Percentiles rank a stretch among this genome's conserved stretches.
phyloP scores from a whole-genome alignment of 2,797 vertebrate species.

The Echeneis naucrates region DNA sequence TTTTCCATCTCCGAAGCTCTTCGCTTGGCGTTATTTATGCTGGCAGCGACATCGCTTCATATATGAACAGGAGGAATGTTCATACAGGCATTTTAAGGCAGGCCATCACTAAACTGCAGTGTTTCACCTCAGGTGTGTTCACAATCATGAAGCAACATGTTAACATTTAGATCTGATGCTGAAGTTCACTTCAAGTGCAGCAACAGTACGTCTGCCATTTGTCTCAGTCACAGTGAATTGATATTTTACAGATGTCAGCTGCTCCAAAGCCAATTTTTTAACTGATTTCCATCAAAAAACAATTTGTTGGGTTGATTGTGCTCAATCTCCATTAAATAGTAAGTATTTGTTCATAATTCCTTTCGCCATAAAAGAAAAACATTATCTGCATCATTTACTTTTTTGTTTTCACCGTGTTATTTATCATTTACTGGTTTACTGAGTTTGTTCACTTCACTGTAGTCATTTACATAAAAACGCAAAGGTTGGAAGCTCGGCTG shows the following conservation, averaged over 20 bases:
- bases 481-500: constrained; percentile 34
- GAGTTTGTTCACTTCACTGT: too few relatives aligned
- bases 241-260: constrained; percentile 4
- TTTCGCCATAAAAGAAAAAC: constrained; percentile 3
- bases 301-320: constrained; percentile 4
- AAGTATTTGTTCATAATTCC: constrained; percentile 4
- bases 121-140: background rate
- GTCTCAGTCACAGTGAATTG: constrained; percentile 9
- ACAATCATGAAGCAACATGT: background rate
- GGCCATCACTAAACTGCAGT: too few relatives aligned
- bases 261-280: constrained; percentile 12
- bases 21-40: background rate
- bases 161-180: background rate
- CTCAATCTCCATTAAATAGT: constrained; percentile 1
- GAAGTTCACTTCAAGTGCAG: background rate
- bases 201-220: background rate
- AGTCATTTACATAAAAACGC: constrained; percentile 42
- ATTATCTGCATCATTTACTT: constrained; percentile 21
- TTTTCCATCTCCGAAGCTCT: background rate
- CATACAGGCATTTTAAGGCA: too few relatives aligned
- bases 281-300: constrained; percentile 19
- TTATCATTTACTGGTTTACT: background rate
- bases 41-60: background rate
- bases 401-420: background rate
- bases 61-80: background rate